These are phyloP conservation scores for Coelogynopora nodosa DNA, from an alignment of 2,888 invertebrate species.

Conservation along the genomic window DNA sequence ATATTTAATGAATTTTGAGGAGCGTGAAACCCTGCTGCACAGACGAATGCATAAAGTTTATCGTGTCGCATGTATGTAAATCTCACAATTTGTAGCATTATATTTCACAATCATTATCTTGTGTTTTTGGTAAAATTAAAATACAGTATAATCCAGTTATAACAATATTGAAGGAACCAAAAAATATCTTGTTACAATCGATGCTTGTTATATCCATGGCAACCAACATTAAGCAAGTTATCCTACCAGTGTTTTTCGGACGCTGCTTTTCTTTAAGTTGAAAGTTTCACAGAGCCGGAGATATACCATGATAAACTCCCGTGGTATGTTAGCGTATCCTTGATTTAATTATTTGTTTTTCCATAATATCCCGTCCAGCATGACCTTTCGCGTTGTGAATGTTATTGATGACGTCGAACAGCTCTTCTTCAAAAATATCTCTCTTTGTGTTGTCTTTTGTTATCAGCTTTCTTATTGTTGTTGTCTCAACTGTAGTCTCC, in stretches of 20 bases:
- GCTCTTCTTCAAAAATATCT: not conserved
- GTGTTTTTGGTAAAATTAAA: too few relatives aligned
- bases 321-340: not conserved
- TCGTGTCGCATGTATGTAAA: too few relatives aligned
- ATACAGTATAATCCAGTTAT: too few relatives aligned
- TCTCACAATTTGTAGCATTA: too few relatives aligned
- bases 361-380: constrained; percentile 27
- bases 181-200: too few relatives aligned
- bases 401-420: not conserved
- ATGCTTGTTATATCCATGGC: too few relatives aligned
- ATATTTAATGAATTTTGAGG: too few relatives aligned
- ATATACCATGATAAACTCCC: constrained; percentile 10
- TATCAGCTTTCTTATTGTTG: not conserved
- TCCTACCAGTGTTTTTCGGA: not conserved
- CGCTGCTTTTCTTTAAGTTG: not conserved
- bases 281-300: not conserved
- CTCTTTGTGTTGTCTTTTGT: not conserved
- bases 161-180: too few relatives aligned
- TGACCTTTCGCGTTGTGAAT: not conserved
- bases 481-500: not conserved
- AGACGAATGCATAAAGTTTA: too few relatives aligned
- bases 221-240: too few relatives aligned
- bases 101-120: too few relatives aligned
- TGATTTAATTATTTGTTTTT: not conserved
- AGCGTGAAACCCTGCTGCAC: too few relatives aligned